These are phyloP conservation scores for Noctilio leporinus DNA, from an alignment of 2,113 vertebrate species.

Conservation along the genomic window DNA sequence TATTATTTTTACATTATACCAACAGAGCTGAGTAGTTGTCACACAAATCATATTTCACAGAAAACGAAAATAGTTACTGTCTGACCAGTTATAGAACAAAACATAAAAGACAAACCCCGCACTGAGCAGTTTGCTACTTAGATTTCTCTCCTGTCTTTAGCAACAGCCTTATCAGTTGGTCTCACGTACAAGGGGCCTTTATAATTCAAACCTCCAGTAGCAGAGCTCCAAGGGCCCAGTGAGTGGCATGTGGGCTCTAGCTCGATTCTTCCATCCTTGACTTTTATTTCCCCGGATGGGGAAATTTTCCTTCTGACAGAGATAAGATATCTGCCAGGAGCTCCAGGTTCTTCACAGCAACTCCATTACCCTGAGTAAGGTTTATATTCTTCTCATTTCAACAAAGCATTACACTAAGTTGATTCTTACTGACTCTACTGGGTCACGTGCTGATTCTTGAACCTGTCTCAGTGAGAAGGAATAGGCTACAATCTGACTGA, in stretches of 20 bases:
- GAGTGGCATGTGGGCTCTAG: background rate
- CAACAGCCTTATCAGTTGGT: background rate
- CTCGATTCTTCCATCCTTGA: background rate
- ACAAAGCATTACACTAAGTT: background rate
- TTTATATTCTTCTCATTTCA: background rate
- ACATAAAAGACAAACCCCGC: background rate
- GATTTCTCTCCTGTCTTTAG: background rate
- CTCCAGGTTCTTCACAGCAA: background rate
- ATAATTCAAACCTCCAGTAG: no score
- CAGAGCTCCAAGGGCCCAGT: background rate
- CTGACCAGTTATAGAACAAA: background rate
- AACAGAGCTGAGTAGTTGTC: no score
- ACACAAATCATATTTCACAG: no score
- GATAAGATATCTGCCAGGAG: background rate
- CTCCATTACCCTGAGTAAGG: background rate
- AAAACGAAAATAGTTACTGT: no score
- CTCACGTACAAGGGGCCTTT: no score
- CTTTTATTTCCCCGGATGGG: background rate
- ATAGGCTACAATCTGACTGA: background rate
- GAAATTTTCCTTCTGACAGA: background rate
- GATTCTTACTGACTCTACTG: background rate
- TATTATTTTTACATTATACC: background rate
- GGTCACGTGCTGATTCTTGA: background rate
- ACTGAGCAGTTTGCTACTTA: background rate
- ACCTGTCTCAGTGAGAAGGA: background rate